Evolutionary conservation across 1,140 invertebrate species (phyloP), one percentile per base, ranked within the genome.

Genomic region (Leptinotarsa lineolata): DNA sequence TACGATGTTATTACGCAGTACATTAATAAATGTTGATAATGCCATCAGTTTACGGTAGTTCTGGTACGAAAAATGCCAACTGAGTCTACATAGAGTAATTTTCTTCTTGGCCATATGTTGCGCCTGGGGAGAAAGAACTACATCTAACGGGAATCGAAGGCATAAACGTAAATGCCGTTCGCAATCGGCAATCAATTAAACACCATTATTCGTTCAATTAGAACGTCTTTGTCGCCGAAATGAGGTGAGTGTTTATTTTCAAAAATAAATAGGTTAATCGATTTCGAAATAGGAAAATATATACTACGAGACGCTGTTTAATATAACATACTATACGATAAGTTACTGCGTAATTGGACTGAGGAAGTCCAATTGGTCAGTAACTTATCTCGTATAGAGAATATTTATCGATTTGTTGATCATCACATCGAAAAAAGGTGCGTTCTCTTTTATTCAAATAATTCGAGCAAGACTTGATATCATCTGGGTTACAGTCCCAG

Each of bases 121-220:
- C 6, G 48, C 48, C 48, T 54, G 15, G 15, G 16, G 48, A 54
- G 48, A 54, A n/a, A 54, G 48, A 54, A 54, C 48, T n/a, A 18
- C 4, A 54, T 16, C 48, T 54, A 54, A 54, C 48, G 48, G 48
- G 15, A 54, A 18, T 18, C 15, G 16, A 15, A 54, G 48, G 15
- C 30, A 8, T 54, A 16, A 54, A 54, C n/a, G 48, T 54, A 13
- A 16, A 54, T n/a, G 48, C 48, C 15, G 16, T 54, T 18, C 15
- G 48, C 48, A 54, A 16, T 54, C 1, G 16, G 2, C n/a, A 16
- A 18, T 54, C n/a, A 54, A 54, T 54, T 54, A 8, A 54, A 54
- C 13, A 54, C 48, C n/a, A 54, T 54, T n/a, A 54, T 54, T 54
- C 48, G 15, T 54, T 54, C 48, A 54, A 54, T 54, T 54, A 54